Evolutionary conservation across 2,888 invertebrate genomes (phyloP).

Genomic region (Cataglyphis livida): DNA sequence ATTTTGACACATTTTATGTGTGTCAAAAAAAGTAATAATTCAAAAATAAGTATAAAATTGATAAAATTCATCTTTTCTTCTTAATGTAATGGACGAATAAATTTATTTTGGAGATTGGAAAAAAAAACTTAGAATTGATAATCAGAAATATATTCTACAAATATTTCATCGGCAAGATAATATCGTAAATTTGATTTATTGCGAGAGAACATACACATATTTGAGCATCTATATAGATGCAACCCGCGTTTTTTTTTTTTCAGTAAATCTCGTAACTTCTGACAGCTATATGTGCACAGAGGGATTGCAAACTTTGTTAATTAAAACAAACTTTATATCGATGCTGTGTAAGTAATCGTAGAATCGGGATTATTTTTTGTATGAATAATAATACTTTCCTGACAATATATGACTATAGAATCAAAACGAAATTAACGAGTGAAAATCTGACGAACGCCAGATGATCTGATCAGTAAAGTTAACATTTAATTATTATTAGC

Average conservation of each 20-base stretch:
- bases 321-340: constrained; percentile 30
- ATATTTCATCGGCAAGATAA: not conserved
- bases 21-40: not conserved
- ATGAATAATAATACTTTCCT: constrained; percentile 1
- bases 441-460: not conserved
- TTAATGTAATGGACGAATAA: not conserved
- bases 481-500: constrained; percentile 17
- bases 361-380: constrained; percentile 15
- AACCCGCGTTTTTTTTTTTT: not conserved
- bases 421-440: not conserved
- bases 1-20: not conserved
- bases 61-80: not conserved
- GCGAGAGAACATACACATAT: not conserved
- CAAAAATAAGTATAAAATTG: not conserved
- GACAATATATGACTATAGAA: not conserved
- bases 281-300: not conserved
- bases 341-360: constrained; percentile 1
- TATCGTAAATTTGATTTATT: constrained; percentile 2
- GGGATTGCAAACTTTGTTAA: constrained; percentile 30
- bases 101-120: no score
- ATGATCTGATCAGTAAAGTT: not conserved
- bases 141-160: not conserved
- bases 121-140: not conserved
- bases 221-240: not conserved
- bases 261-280: not conserved